A percentile compares a stretch with the other conserved stretches of the same genome.
phyloP scores from a whole-genome alignment of 35 echinoderm and acorn worm species.

The Ptychodera flava region DNA sequence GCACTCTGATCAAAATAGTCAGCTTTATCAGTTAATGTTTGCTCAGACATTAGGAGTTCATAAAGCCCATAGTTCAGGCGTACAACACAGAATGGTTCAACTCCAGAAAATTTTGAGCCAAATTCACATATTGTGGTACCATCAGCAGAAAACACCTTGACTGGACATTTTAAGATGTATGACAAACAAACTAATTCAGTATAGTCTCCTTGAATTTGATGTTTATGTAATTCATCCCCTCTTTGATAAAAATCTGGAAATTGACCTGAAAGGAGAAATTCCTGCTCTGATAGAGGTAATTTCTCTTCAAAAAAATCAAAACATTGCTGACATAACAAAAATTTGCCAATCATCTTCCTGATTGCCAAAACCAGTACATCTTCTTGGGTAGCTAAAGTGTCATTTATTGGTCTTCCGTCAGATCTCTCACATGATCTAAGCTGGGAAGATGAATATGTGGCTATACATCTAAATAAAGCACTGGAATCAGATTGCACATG shows the following conservation, averaged over 20 bases:
- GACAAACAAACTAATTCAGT: background rate
- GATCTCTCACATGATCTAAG: background rate
- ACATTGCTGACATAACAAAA: background rate
- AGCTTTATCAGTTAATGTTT: background rate
- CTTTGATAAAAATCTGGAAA: background rate
- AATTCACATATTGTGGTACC: background rate
- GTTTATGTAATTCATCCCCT: background rate
- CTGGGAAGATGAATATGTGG: background rate
- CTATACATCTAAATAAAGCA: background rate
- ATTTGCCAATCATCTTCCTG: background rate
- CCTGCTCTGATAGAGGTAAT: background rate
- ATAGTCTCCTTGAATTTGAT: background rate
- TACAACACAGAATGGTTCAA: background rate
- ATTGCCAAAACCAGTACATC: background rate
- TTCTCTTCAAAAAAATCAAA: background rate
- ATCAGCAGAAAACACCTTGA: background rate
- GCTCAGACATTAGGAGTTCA: background rate
- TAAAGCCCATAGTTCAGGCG: background rate
- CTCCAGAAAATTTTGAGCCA: background rate
- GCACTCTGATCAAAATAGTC: background rate
- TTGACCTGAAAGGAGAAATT: background rate
- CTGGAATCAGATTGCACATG: background rate
- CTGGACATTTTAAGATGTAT: background rate
- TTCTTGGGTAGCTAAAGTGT: background rate
- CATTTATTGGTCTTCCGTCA: background rate